Evolutionary conservation across 1,140 invertebrate genomes (phyloP), one percentile per base, ranked within the genome.

Genomic region (Achatina immaculata): DNA sequence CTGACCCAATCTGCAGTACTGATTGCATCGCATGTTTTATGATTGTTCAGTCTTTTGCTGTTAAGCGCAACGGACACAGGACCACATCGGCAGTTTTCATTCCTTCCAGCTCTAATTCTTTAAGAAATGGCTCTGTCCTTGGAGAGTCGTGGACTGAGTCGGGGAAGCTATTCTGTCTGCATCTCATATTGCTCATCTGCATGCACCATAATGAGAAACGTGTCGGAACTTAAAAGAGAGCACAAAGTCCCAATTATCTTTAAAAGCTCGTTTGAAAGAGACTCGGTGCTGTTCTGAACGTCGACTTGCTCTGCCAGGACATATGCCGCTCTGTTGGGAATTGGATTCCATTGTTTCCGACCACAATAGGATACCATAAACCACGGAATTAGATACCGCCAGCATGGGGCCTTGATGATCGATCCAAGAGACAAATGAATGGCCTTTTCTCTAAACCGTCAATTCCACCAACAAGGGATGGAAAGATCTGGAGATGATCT

Each of bases 291-390:
- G 16, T 55, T 9, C 7, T 21, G n/a, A 6, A 31, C 43, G 14
- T 75, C 45, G 42, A n/a, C 34, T 51, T 28, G 6, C 7, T 16
- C 19, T n/a, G 72, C 14, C 31, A 7, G 45, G 72, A 75, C 72
- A 75, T 75, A 75, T 75, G 72, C 45, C 72, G 72, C 55, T 31
- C 69, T 55, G 31, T 11, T 51, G 72, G 72, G 72, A 51, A 55
- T 75, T 75, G 72, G 16, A 48, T 4, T 38, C 4, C 68, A 71
- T 77, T 77, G 75, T 77, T 36, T 65, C 24, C 55, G 0, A 24
- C 58, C 21, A 43, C 51, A 66, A 34, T 45, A 28, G 62, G n/a
- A n/a, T 40, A 71, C 43, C 43, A 79, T 31, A 79, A 48, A 19
- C 21, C 34, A 79, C 68, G 42, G 66, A 55, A 55, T 55, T 55